Evolutionary conservation across 92 coral and sea anemone species (phyloP).

Genomic region (Plumapathes pennacea): DNA sequence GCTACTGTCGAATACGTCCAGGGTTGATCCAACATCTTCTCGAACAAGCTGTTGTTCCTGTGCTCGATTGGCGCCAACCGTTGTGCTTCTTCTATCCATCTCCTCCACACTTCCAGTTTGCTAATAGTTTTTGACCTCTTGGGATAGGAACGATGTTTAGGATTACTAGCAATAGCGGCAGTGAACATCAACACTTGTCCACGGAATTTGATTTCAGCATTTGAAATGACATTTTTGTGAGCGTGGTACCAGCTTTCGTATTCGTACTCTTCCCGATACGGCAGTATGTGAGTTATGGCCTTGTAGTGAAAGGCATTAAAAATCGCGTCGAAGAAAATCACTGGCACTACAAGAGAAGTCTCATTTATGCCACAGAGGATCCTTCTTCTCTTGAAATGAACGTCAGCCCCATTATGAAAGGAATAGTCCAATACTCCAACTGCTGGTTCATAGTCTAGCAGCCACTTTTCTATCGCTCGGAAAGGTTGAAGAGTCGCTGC

Average conservation of each 20-base stretch:
- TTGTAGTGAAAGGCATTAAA: constrained; percentile 22
- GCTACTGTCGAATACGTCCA: neutral
- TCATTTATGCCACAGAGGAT: constrained; percentile 8
- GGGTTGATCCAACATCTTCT: neutral
- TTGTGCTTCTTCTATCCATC: neutral
- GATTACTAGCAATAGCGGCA: constrained; percentile 1
- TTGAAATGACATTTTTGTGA: neutral
- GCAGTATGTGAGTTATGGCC: constrained; percentile 18
- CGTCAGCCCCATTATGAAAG: neutral
- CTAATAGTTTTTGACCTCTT: neutral
- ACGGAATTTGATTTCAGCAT: constrained; percentile 11
- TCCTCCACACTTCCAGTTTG: neutral
- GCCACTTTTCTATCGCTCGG: constrained; percentile 30
- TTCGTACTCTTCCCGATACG: constrained; percentile 1
- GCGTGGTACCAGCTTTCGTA: neutral
- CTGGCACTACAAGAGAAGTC: constrained; percentile 1
- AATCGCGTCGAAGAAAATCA: constrained; percentile 2
- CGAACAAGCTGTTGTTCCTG: neutral
- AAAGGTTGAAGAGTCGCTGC: constrained; percentile 8
- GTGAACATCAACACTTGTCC: constrained; percentile 28
- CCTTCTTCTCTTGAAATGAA: neutral
- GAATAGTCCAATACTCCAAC: constrained; percentile 16
- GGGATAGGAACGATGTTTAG: neutral
- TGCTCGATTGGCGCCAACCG: constrained; percentile 1
- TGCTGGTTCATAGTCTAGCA: constrained; percentile 38